Base-by-base conservation (phyloP, 92 coral and sea anemone genomes). In the Palythoa caribaeorum region DNA sequence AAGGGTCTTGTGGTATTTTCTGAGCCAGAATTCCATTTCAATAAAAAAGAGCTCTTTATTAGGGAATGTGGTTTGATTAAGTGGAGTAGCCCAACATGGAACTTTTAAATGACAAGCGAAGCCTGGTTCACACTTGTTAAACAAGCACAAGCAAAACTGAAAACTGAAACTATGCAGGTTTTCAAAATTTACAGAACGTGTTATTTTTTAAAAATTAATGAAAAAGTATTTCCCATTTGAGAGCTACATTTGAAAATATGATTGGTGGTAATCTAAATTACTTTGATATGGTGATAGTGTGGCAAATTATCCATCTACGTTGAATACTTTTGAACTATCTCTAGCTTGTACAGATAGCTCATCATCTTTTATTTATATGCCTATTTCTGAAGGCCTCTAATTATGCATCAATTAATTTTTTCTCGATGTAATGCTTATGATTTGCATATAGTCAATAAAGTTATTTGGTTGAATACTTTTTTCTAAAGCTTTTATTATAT, bases 391-490 rank as follows among this genome's bases (percentile, higher is more conserved):
- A 20, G 78, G n/a, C 44, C 1, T 1, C 9, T 28, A 28, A 71
- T 13, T 40, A 73, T 73, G 52, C 53, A 73, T 73, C n/a, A 14
- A 40, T n/a, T 73, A 5, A 38, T 73, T 73, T 71, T 9, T 73
- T 73, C 78, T 38, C 13, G 52, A 9, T 73, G 53, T 38, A 73
- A 14, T n/a, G 40, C 44, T 73, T 73, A 38, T 39, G 36, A n/a
- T 73, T 28, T 28, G 28, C 28, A 28, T 28, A 28, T 28, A 28
- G 28, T 28, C n/a, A n/a, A n/a, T n/a, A n/a, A 73, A 73, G 17
- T 40, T 38, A 2, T 13, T 73, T 73, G 78, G 53, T 73, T 37
- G 78, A 73, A 40, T 73, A 38, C 54, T 73, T 39, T 38, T 73
- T 55, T 73, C 76, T 63, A n/a, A 63, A 63, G 70, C 11, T 13